phyloP scores from a whole-genome alignment of 2,888 invertebrate genomes.

The Lapara coniferarum region DNA sequence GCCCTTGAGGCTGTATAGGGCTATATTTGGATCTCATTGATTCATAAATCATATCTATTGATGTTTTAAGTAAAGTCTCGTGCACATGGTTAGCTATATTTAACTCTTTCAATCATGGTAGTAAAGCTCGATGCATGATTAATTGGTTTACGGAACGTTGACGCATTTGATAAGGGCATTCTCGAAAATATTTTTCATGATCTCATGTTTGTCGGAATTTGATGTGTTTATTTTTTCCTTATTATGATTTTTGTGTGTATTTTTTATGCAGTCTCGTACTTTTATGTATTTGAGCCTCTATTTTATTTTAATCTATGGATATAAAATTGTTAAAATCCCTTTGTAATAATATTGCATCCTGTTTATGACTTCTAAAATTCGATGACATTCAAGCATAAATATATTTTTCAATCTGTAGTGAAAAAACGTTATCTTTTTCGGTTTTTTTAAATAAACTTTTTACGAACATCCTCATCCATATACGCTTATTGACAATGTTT shows the following conservation, averaged over 20 bases:
- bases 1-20: slow-evolving; percentile 38
- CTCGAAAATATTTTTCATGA: slow-evolving; percentile 18
- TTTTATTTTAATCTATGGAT: too few species aligned
- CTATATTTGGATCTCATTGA: slow-evolving; percentile 38
- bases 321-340: too few species aligned
- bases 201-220: slow-evolving; percentile 7
- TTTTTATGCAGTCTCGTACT: too few species aligned
- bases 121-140: slow-evolving; percentile 2
- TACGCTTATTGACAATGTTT: background rate
- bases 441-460: too few species aligned
- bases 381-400: too few species aligned
- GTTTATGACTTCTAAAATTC: too few species aligned
- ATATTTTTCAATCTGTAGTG: too few species aligned
- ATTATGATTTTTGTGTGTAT: background rate
- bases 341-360: too few species aligned
- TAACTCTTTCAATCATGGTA: slow-evolving; percentile 32
- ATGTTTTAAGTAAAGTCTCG: background rate
- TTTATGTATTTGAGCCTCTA: too few species aligned
- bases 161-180: slow-evolving; percentile 14
- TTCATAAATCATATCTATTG: slow-evolving; percentile 14
- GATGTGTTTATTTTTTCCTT: background rate
- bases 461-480: background rate
- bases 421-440: too few species aligned
- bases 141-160: slow-evolving; percentile 5
- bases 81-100: slow-evolving; percentile 33